phyloP scores from a whole-genome alignment of 2,113 vertebrate genomes.

The Atherinomorus stipes region DNA sequence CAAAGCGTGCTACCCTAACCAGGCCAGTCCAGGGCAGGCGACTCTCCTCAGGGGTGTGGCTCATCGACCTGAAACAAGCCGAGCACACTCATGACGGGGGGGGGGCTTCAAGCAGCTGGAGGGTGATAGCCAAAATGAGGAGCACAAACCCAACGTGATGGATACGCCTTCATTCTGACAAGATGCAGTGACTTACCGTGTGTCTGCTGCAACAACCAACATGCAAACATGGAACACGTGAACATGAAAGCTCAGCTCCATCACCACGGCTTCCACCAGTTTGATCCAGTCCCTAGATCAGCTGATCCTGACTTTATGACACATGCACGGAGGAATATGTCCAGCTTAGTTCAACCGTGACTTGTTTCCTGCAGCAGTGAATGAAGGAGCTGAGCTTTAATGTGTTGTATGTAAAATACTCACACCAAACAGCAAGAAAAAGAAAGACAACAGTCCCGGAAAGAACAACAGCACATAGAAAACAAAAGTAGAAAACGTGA shows the following conservation, averaged over 20 bases:
- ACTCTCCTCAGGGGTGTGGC: conserved; percentile 40
- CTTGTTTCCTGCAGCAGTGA: neutral
- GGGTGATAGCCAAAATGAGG: conserved; percentile 30
- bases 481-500: conserved; percentile 66
- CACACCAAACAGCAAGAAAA: conserved; percentile 53
- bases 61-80: conserved; percentile 50
- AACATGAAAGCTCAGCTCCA: conserved; percentile 45
- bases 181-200: conserved; percentile 72
- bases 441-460: conserved; percentile 55
- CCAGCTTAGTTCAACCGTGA: neutral
- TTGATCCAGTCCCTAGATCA: neutral
- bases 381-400: conserved; percentile 55
- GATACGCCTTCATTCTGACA: conserved; percentile 32
- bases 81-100: neutral
- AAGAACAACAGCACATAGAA: conserved; percentile 61
- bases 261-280: neutral
- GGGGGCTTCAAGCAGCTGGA: conserved; percentile 44
- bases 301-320: neutral
- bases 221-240: conserved; percentile 39
- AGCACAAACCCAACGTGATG: conserved; percentile 15
- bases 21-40: neutral
- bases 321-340: neutral
- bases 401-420: conserved; percentile 58
- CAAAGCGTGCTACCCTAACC: no score
- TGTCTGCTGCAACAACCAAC: conserved; percentile 42